Base-by-base conservation (phyloP, 1,140 invertebrate genomes). In the Panonychus citri region DNA sequence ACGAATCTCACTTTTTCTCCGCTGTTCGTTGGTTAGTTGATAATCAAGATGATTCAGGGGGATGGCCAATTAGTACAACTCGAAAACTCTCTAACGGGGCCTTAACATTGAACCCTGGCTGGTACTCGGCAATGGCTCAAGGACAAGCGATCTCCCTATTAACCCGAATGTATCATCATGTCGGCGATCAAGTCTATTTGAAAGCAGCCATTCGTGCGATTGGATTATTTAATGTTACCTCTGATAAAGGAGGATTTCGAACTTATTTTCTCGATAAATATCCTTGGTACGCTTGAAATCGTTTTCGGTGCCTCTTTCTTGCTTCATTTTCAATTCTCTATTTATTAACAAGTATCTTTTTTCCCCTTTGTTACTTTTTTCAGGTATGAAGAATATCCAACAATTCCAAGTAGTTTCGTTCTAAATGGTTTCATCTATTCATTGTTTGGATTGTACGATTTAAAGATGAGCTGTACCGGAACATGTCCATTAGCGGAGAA, bases 341-440 rank as follows among this genome's bases (percentile, higher is more conserved):
- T n/a, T 21, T 21, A 43, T 43, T 17, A 43, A 43, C 19, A 17
- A 12, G 15, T 21, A 43, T 12, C 17, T 43, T 43, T 21, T 7
- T 43, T 21, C 37, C 17, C 17, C 17, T 39, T 39, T 17, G 8
- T 21, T 43, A 5, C 4, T 5, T 43, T 43, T 21, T 43, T 2
- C n/a, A 46, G 43, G 43, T 98, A 93, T 67, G 94, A 99, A 70
- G 94, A 99, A 66, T 99, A 98, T 70, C 94, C 94, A 5, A 97
- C 94, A 0, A 81, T 77, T 37, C 93, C 93, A 0, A 77, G 86
- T 4, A 85, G 85, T 3, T 96, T 93, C 71, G 91, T 98, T 10
- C 77, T 99, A 2, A 98, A 99, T 71, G 94, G 94, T 28, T 98
- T 99, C 70, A 94, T 99, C 62, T 98, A 95, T 71, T 89, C 93